These are phyloP conservation scores for Pseudonaja textilis DNA, from an alignment of 2,113 vertebrate species.

Conservation along the genomic window DNA sequence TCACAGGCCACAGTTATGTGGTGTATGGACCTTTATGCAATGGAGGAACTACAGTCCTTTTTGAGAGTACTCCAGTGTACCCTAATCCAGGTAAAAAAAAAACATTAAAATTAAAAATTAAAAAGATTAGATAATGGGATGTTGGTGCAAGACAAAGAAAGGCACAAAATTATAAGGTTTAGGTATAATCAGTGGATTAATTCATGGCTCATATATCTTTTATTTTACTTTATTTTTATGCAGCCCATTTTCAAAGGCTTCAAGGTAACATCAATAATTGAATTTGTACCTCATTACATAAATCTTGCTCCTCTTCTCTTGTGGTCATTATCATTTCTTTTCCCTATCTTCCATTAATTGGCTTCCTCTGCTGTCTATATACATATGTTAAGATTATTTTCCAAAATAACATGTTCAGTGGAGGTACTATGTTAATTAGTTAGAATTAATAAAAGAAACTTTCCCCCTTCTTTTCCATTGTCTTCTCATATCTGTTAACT, in stretches of 20 bases:
- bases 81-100: constrained; percentile 68
- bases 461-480: background rate
- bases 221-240: background rate
- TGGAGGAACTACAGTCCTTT: constrained; percentile 78
- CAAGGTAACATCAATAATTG: background rate
- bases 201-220: background rate
- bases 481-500: background rate
- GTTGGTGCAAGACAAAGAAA: background rate
- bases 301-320: background rate
- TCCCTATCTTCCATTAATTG: background rate
- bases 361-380: background rate
- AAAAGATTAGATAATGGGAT: background rate
- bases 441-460: background rate
- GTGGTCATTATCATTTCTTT: background rate
- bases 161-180: background rate
- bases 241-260: background rate
- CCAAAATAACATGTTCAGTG: background rate
- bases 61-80: constrained; percentile 79
- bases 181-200: background rate
- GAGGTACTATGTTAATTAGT: background rate
- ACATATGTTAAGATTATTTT: background rate
- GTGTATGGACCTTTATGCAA: constrained; percentile 81
- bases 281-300: background rate
- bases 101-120: background rate
- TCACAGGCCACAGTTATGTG: constrained; percentile 79